phyloP scores from a whole-genome alignment of 2,113 vertebrate genomes.

The Hydropotes inermis region DNA sequence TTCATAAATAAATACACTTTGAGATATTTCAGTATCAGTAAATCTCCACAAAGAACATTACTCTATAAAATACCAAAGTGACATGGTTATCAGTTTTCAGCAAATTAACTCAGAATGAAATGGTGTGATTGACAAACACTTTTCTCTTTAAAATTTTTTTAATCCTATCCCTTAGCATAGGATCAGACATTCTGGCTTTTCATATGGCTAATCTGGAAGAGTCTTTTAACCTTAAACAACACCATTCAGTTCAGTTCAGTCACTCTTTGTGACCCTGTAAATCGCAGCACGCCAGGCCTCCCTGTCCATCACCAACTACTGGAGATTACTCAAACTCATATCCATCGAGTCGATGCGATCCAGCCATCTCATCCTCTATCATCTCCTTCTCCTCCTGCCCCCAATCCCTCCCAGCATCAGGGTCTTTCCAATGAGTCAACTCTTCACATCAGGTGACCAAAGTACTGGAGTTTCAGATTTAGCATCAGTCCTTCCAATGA shows the following conservation, averaged over 20 bases:
- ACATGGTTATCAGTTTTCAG: neutral
- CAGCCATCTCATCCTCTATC: too few relatives aligned
- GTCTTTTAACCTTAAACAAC: neutral
- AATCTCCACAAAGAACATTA: neutral
- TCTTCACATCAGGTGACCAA: too few relatives aligned
- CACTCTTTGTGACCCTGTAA: too few relatives aligned
- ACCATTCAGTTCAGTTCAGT: neutral
- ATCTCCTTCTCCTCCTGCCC: too few relatives aligned
- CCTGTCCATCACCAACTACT: too few relatives aligned
- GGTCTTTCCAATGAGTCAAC: too few relatives aligned
- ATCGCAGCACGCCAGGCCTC: too few relatives aligned
- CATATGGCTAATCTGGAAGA: neutral
- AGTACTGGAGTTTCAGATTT: too few relatives aligned
- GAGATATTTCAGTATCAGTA: constrained; percentile 25
- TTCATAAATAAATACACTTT: neutral
- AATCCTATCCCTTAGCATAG: neutral
- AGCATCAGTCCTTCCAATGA: too few relatives aligned
- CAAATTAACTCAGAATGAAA: constrained; percentile 21
- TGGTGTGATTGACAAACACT: neutral
- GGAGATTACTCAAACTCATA: too few relatives aligned
- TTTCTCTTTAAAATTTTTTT: neutral
- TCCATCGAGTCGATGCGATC: too few relatives aligned
- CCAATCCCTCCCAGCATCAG: too few relatives aligned
- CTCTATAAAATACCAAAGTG: neutral
- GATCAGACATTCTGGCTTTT: neutral